A percentile compares a stretch with the other conserved stretches of the same genome.
Conservation (phyloP, 2,888 invertebrate genomes). For the Agelastica alni region DNA sequence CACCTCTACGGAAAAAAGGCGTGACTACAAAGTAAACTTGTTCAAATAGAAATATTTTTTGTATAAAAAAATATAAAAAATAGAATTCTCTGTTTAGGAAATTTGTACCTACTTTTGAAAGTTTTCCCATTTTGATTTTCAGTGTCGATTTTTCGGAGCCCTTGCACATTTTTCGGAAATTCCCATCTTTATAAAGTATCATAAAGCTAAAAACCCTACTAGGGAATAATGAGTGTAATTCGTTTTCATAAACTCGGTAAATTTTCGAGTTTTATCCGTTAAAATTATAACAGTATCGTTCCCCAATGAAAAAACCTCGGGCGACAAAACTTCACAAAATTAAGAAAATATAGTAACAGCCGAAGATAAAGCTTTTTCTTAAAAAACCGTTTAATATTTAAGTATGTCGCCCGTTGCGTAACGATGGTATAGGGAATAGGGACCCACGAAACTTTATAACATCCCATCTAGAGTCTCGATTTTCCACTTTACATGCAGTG, state of each 20-base stretch:
- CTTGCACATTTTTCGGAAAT: no score
- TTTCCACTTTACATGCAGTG: constrained; percentile 6
- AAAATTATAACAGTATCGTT: constrained; percentile 27
- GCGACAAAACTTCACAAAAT: constrained; percentile 30
- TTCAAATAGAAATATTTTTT: no score
- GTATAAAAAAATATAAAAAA: no score
- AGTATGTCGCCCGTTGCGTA: constrained; percentile 53
- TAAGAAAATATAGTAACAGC: constrained; percentile 32
- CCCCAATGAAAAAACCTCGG: constrained; percentile 23
- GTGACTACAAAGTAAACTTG: no score
- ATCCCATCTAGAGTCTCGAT: constrained; percentile 24
- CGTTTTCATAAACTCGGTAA: constrained; percentile 17
- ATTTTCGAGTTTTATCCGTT: constrained; percentile 14
- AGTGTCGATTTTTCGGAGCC: no score
- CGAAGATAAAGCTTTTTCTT: constrained; percentile 35
- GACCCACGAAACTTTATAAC: constrained; percentile 31
- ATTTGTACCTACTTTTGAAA: no score
- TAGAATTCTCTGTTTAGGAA: no score
- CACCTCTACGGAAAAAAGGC: no score
- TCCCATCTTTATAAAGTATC: constrained; percentile 2
- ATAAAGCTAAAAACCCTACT: not conserved
- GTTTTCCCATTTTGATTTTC: no score
- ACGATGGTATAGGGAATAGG: constrained; percentile 52
- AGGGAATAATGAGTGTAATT: constrained; percentile 1
- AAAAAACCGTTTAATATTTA: constrained; percentile 54